Base-by-base conservation (phyloP, 2,888 invertebrate species). In the Dolichopus griseipennis region DNA sequence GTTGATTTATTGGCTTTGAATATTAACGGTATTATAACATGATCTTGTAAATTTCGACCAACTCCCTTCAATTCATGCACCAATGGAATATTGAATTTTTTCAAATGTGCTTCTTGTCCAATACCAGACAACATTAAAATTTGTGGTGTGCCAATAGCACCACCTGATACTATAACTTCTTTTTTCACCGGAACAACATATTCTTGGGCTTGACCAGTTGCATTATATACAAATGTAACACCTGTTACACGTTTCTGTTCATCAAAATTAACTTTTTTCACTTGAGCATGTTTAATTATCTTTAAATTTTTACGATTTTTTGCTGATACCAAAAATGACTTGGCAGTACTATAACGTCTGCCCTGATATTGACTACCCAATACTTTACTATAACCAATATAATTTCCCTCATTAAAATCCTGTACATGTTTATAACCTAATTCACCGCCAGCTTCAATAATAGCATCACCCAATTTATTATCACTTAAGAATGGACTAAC, bases 31-130 rank as follows among this genome's bases (percentile, higher is more conserved):
- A 88, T 83, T 0, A 87, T 86, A 27, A 90, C 86, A 77, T 93
- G 93, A 76, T 93, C 93, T 78, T 92, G 92, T 1, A 93, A 82
- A 75, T 93, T 90, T 72, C 87, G 83, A 0, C 91, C 92, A 0
- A 92, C 89, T 69, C 62, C 34, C 0, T 73, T 73, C 9, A 81
- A 64, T 15, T 78, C 70, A 1, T 72, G 68, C 0, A 76, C 34
- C 7, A 79, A 67, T 0, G 74, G 71, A 10, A 81, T 72, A 0
- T 73, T 61, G 5, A 77, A 41, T 0, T 74, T 37, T 65, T 72
- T 52, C 9, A 80, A 70, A 10, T 78, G 75, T 1, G 73, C 20
- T 2, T 70, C 68, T 0, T 77, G 76, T 1, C 81, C 81, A 4
- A 81, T 73, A 2, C 81, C 81, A 0, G 81, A 80, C 3, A 79